Evolutionary conservation across 2,888 invertebrate species (phyloP), one percentile per base, ranked within the genome.

Genomic region (Brachyptera risi): DNA sequence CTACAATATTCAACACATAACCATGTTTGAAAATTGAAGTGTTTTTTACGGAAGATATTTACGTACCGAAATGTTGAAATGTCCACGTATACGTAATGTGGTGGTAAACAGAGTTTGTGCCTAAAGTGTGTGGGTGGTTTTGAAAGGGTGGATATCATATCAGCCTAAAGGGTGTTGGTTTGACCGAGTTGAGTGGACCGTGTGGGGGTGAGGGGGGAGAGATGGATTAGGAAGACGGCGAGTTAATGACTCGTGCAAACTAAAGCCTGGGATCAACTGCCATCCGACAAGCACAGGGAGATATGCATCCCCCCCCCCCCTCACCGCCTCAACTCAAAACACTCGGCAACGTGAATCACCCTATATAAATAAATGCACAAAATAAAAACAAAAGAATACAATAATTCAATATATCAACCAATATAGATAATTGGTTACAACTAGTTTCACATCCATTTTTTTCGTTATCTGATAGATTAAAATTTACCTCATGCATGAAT

Each of bases 231-330:
- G 74, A 60, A 60, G 73, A 71, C 71, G 70, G 72, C 26, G 72
- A 74, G 74, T 77, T 76, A 77, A 77, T 77, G 77, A 77, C 75
- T 76, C 77, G 77, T 77, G 76, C 75, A 75, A 75, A 72, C 59
- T 58, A 63, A 76, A 76, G 76, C 73, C 76, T 74, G 69, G 76
- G 77, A 76, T 76, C 76, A 77, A 73, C 62, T 56, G 56, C 56
- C 42, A 59, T 37, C n/a, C 19, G 51, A 42, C 23, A 59, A 51
- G 59, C 40, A 31, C 38, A 56, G 58, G 57, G 56, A 56, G 59
- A 57, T 58, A 31, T 24, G 47, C 40, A 24, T 21, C 40, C 21
- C 47, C 58, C 51, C 57, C 17, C 35, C 49, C 62, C 57, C n/a
- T 2, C 37, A 38, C 13, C 24, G 2, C 42, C 4, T 38, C 58